phyloP scores from a whole-genome alignment of 2,113 vertebrate species.

The Erpornis zantholeuca region DNA sequence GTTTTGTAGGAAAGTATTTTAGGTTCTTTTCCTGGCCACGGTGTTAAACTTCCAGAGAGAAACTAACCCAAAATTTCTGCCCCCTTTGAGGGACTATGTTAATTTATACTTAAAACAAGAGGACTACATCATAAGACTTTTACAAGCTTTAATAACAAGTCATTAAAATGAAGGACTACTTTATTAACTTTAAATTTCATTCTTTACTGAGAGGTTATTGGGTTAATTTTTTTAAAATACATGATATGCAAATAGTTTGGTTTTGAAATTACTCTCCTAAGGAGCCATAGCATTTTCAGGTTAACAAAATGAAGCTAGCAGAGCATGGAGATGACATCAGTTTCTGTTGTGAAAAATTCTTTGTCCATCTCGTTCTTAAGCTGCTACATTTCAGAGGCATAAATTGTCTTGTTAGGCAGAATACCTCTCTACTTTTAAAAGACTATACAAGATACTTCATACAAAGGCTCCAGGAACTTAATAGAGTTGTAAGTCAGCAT shows the following conservation, averaged over 20 bases:
- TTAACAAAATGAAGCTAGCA: not conserved
- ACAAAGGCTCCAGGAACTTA: not conserved
- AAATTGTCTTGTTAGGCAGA: not conserved
- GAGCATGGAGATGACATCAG: not conserved
- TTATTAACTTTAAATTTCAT: too few species aligned
- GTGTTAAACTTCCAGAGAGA: not conserved
- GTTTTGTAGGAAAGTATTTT: not conserved
- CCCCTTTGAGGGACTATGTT: not conserved
- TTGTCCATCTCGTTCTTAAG: not conserved
- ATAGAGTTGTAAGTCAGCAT: not conserved
- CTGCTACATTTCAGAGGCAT: not conserved
- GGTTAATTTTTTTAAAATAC: not conserved
- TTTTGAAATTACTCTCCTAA: not conserved
- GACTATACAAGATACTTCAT: not conserved
- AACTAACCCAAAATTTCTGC: not conserved
- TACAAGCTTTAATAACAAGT: not conserved
- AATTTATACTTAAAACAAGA: not conserved
- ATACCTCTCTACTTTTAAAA: not conserved
- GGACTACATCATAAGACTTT: not conserved
- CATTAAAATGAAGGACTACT: too few species aligned
- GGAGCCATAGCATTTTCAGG: not conserved
- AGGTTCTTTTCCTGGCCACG: not conserved
- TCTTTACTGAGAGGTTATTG: not conserved
- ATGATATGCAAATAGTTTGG: not conserved
- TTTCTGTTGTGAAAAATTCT: not conserved